Conservation (phyloP, 2,888 invertebrate species). For the Mesoligia furuncula region DNA sequence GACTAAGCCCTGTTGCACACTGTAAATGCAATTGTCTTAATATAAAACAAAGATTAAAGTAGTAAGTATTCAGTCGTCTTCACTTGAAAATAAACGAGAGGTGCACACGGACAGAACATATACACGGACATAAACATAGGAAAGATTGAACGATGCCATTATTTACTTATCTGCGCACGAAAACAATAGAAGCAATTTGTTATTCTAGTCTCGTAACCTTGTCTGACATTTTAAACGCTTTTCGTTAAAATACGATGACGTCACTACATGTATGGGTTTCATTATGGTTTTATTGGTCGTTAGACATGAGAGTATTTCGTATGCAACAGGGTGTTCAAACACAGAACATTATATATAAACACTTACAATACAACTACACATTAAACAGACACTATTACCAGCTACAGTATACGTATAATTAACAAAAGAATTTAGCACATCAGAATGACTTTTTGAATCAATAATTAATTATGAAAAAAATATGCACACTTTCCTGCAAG, state of each 20-base stretch:
- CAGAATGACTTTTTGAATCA: neutral
- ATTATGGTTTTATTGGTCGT: neutral
- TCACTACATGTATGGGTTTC: neutral
- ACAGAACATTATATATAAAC: slow-evolving; percentile 23
- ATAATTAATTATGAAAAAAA: neutral
- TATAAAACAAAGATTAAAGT: slow-evolving; percentile 18
- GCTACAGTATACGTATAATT: slow-evolving; percentile 17
- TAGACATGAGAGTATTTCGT: neutral
- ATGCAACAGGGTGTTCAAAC: slow-evolving; percentile 43
- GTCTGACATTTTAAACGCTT: neutral
- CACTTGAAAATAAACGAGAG: neutral
- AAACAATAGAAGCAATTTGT: neutral
- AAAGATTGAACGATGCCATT: neutral
- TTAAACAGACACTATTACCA: slow-evolving; percentile 26
- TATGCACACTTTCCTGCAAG: neutral
- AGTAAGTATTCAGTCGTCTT: neutral
- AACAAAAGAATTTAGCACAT: slow-evolving; percentile 5
- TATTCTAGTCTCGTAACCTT: slow-evolving; percentile 26
- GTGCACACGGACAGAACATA: neutral
- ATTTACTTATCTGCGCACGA: neutral
- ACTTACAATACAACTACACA: slow-evolving; percentile 40
- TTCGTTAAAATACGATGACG: slow-evolving; percentile 6
- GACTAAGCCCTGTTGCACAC: slow-evolving; percentile 46
- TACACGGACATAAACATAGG: neutral
- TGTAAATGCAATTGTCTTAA: slow-evolving; percentile 46